Evolutionary conservation across 2,888 invertebrate genomes (phyloP), one percentile per base, ranked within the genome.

Genomic region (Tiliacea aurago): DNA sequence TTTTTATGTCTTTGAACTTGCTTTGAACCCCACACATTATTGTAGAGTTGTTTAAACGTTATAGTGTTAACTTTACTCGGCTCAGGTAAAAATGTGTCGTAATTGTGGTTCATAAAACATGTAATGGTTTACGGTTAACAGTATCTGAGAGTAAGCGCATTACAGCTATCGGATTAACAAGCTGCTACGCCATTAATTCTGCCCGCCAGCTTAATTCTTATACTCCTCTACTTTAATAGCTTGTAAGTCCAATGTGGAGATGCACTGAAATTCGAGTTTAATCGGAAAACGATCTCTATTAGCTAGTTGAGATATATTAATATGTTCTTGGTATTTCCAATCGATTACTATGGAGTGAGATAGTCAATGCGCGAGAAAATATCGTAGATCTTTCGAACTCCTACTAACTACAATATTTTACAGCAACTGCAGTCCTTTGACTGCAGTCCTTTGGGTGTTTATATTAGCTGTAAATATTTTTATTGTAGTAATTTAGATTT

Each of bases 81-180:
- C 43, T 15, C 73, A 10, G 33, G 68, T 75, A 64, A 67, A 80
- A 80, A 71, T 68, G 70, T 66, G 63, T 62, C 75, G 53, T 71
- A 71, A 78, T 74, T 78, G 71, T 76, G 37, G 75, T 72, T 37
- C 55, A 70, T 80, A 74, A 80, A 83, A 72, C 43, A 68, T 61
- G 51, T 81, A 73, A 76, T 76, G 55, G 70, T 63, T 78, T 79
- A 63, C 71, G 79, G 68, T 81, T 83, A 79, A 82, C 75, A 74
- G 72, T 73, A 72, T 81, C 65, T 71, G 76, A 86, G 86, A 84
- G 83, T 87, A 87, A 88, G 81, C 85, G 81, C 80, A 83, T 86
- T 84, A 83, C 77, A 74, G 80, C 73, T 78, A 81, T 81, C 69
- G 80, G 79, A 85, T 85, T 87, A 85, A 78, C 81, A 86, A 79